Base-by-base conservation (phyloP, 2,888 invertebrate species). In the Dasysyrphus albostriatus region DNA sequence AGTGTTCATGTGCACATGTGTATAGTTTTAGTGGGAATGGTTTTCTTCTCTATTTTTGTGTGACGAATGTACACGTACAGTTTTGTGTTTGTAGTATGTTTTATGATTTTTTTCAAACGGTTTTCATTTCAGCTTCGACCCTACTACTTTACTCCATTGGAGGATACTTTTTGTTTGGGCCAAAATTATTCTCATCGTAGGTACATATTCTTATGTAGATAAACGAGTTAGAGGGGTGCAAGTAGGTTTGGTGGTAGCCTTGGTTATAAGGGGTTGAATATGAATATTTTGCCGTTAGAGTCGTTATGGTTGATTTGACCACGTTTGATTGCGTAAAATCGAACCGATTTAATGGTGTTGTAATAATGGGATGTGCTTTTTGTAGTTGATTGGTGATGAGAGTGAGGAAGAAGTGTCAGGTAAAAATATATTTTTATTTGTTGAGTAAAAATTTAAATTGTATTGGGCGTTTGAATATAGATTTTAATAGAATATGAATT, bases 341-440 rank as follows among this genome's bases (percentile, higher is more conserved):
- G 77, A 85, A 85, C 24, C 85, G 73, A 78, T 85, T 85, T 85
- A 85, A 78, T 85, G 82, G 85, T 74, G 77, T 82, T 85, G 85
- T 65, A 78, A 85, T 85, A 70, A 74, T 73, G 34, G 44, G 58
- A 9, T 56, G 34, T 74, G 51, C 14, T 39, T 12, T 61, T 24
- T 61, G 24, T 61, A 42, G 14, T 14, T 37, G 59, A 16, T 59
- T 37, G n/a, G 1, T 61, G 24, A 61, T 42, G 24, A 24, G 24
- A 3, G 12, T 42, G 14, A 3, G 24, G 24, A 24, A 19, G 0
- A 2, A 12, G 59, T 19, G 42, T 51, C 6, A 24, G 12, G 5
- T 24, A 7, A 29, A 7, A 47, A 19, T 37, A 7, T 34, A 24
- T 24, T 24, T 24, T 24, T n/a, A n/a, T n/a, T n/a, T n/a, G n/a